These are phyloP conservation scores for Dipus sagitta DNA, from an alignment of 2,797 vertebrate genomes.

Conservation along the genomic window DNA sequence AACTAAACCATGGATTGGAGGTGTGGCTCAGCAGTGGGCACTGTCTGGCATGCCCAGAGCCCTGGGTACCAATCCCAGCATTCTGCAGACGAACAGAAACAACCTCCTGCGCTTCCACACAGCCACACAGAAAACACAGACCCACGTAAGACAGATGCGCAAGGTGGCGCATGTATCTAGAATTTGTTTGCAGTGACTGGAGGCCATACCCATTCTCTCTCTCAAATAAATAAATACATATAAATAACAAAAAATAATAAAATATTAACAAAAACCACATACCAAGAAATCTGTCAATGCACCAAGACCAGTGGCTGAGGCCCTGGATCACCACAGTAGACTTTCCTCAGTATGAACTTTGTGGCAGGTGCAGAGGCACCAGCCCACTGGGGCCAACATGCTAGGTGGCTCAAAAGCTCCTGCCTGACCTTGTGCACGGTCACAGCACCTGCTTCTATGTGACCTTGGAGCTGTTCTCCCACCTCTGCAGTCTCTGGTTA, in stretches of 20 bases:
- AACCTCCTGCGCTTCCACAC: background rate
- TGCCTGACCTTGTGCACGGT: background rate
- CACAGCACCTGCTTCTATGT: no score
- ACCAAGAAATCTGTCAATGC: background rate
- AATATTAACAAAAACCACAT: no score
- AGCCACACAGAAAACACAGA: no score
- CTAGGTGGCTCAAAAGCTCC: background rate
- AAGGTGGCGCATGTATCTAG: no score
- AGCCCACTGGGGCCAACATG: background rate
- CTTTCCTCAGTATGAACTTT: fast-evolving
- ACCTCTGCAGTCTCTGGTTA: background rate
- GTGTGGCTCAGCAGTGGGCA: background rate
- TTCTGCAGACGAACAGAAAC: background rate
- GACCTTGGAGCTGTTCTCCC: background rate
- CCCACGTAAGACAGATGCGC: no score
- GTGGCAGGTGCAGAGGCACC: fast-evolving
- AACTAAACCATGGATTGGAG: background rate
- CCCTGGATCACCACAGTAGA: fast-evolving
- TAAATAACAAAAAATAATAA: no score
- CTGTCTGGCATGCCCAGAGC: background rate
- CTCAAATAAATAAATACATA: no score
- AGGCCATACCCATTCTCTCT: no score
- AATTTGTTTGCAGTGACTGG: no score
- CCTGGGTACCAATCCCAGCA: background rate
- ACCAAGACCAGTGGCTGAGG: background rate